These are phyloP conservation scores for Conomelus anceps DNA, from an alignment of 2,888 invertebrate species.

Conservation along the genomic window DNA sequence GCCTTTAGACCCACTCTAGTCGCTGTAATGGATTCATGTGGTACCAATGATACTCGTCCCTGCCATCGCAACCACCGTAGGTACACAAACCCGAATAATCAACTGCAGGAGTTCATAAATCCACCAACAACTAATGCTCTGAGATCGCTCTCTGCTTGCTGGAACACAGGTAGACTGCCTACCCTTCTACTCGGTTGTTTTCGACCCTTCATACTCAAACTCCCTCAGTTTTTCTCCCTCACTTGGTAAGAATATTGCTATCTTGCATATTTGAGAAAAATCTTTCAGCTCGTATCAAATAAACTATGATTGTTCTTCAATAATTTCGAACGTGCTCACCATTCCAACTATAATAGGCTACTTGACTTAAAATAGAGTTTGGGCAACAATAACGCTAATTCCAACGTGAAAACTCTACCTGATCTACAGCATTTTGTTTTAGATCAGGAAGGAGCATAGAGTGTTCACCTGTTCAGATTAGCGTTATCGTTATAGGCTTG, in stretches of 20 bases:
- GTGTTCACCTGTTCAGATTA: too few relatives aligned
- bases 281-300: too few relatives aligned
- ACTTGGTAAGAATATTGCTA: background rate
- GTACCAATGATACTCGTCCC: background rate
- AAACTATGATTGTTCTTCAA: too few relatives aligned
- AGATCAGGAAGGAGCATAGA: too few relatives aligned
- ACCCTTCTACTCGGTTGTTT: background rate
- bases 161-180: background rate
- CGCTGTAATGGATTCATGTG: background rate
- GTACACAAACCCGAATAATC: background rate
- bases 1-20: background rate
- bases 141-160: background rate
- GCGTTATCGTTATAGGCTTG: too few relatives aligned
- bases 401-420: too few relatives aligned
- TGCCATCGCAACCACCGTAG: background rate
- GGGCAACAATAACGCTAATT: too few relatives aligned
- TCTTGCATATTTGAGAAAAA: too few relatives aligned
- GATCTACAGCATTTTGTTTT: too few relatives aligned
- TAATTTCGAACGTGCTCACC: too few relatives aligned
- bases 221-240: background rate
- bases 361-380: too few relatives aligned
- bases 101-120: background rate
- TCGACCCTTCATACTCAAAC: background rate
- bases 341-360: too few relatives aligned
- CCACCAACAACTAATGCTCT: background rate